Conservation (phyloP, 2,113 vertebrate species). For the Megaleporinus macrocephalus region DNA sequence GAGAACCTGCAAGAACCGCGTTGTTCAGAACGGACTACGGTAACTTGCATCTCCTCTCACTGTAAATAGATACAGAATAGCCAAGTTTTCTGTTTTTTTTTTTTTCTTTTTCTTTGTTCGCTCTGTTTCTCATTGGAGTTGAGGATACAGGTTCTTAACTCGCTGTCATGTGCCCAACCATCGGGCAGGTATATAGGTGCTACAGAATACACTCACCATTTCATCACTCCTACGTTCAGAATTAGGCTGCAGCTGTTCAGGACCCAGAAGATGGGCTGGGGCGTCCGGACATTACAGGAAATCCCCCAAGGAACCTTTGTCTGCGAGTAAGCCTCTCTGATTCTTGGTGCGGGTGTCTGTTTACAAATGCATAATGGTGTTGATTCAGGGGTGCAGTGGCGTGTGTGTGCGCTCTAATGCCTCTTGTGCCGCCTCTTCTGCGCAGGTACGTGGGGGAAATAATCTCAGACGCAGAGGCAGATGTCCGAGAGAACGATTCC, state of each 20-base stretch:
- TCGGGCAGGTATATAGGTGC: no score
- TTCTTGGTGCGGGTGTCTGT: neutral
- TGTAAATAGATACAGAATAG: neutral
- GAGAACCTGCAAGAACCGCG: constrained; percentile 93
- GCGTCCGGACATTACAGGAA: constrained; percentile 90
- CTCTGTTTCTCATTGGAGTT: constrained; percentile 3
- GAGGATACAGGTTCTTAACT: no score
- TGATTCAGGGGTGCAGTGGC: neutral
- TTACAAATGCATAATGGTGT: neutral
- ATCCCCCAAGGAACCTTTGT: constrained; percentile 93
- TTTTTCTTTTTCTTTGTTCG: no score
- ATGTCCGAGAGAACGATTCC: constrained; percentile 92
- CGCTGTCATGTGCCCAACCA: no score
- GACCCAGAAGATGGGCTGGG: constrained; percentile 94
- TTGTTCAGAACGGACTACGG: constrained; percentile 97
- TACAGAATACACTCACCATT: no score
- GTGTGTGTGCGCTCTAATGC: constrained; percentile 10
- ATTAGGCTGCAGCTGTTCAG: constrained; percentile 90
- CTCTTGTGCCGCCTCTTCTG: constrained; percentile 22
- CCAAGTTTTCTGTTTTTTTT: neutral
- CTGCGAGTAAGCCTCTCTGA: constrained; percentile 88
- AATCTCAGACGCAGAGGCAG: constrained; percentile 92
- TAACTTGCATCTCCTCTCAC: constrained; percentile 58
- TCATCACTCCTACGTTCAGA: constrained; percentile 70
- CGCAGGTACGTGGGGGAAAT: constrained; percentile 95